Percentiles rank a stretch among this genome's conserved stretches.
Evolutionary conservation across 2,888 invertebrate species (phyloP).

Genomic region (Craniophora ligustri): DNA sequence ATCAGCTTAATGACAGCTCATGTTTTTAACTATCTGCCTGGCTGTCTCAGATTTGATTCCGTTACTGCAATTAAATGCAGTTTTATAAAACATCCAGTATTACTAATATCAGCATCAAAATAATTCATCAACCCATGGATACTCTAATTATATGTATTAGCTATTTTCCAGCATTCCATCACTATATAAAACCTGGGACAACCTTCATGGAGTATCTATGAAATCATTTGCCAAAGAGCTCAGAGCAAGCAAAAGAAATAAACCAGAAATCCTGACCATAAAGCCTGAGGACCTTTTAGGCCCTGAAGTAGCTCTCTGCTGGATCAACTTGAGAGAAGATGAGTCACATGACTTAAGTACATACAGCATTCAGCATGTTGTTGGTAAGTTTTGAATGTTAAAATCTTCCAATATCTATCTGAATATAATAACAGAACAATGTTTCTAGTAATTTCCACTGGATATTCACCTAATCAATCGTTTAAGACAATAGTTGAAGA

Average conservation of each 20-base stretch:
- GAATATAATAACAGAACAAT: too few relatives aligned
- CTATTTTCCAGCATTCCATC: constrained; percentile 88
- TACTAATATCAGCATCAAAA: not conserved
- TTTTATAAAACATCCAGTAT: too few relatives aligned
- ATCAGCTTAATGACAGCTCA: too few relatives aligned
- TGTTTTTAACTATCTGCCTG: too few relatives aligned
- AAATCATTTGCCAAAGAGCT: constrained; percentile 89
- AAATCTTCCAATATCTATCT: too few relatives aligned
- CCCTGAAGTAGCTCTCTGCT: constrained; percentile 90
- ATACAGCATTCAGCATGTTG: constrained; percentile 90
- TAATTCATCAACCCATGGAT: not conserved
- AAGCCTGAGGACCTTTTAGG: constrained; percentile 89
- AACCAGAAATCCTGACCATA: constrained; percentile 91
- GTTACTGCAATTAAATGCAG: too few relatives aligned
- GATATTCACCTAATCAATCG: too few relatives aligned
- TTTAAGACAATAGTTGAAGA: too few relatives aligned
- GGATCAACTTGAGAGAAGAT: constrained; percentile 91
- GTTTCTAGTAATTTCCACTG: too few relatives aligned
- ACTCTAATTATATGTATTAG: not conserved
- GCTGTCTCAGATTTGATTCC: too few relatives aligned
- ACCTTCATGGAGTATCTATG: constrained; percentile 95
- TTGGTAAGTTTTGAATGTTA: constrained; percentile 69
- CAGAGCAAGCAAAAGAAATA: constrained; percentile 88
- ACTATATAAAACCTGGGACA: constrained; percentile 92
- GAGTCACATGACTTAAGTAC: constrained; percentile 88